A percentile compares a stretch with the other conserved stretches of the same genome.
These are phyloP conservation scores for Dendrolimus kikuchii DNA, from an alignment of 1,140 invertebrate genomes.

Conservation along the genomic window DNA sequence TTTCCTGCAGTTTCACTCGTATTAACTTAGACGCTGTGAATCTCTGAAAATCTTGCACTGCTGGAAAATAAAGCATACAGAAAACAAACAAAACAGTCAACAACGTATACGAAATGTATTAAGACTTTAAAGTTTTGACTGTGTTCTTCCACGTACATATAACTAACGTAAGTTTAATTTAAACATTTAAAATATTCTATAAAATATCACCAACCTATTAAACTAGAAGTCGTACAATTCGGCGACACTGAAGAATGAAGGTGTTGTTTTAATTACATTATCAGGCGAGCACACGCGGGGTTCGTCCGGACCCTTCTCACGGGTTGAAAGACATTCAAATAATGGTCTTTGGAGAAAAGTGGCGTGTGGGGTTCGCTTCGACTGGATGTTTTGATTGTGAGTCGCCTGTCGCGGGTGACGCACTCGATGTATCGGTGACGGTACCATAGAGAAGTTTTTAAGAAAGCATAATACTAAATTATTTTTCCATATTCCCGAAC, in stretches of 20 bases:
- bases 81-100: no score
- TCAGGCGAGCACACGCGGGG: constrained; percentile 56
- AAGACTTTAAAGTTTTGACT: no score
- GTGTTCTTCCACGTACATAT: constrained; percentile 1
- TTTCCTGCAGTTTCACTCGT: no score
- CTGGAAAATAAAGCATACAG: no score
- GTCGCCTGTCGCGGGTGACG: constrained; percentile 52
- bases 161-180: constrained; percentile 1
- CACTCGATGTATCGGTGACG: constrained; percentile 18
- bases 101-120: no score
- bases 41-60: no score
- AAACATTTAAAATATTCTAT: constrained; percentile 10
- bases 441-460: no score
- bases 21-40: no score
- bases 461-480: no score
- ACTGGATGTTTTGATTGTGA: constrained; percentile 60
- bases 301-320: constrained; percentile 58
- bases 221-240: constrained; percentile 47
- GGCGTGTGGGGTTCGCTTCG: constrained; percentile 30
- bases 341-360: constrained; percentile 69
- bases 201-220: constrained; percentile 13
- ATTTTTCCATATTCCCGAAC: no score
- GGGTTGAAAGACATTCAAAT: constrained; percentile 68
- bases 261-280: constrained; percentile 72
- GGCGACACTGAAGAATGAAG: constrained; percentile 54